These are phyloP conservation scores for Struthio camelus DNA, from an alignment of 2,113 vertebrate genomes.

Conservation along the genomic window DNA sequence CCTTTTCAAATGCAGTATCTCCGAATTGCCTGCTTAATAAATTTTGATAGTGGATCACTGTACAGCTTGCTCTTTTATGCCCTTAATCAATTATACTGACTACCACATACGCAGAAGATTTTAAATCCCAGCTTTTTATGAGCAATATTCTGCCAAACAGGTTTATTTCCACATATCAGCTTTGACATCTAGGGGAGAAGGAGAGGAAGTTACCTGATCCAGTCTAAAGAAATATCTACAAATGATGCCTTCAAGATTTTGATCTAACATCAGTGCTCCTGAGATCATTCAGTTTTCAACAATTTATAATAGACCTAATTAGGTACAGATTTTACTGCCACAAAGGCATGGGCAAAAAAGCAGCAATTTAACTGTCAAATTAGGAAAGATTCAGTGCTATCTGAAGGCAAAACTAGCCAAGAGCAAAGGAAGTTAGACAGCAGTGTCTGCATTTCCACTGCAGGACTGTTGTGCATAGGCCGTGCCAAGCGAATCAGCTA, in stretches of 20 bases:
- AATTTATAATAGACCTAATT: not conserved
- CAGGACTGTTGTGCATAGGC: not conserved
- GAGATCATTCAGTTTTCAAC: not conserved
- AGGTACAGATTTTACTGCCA: not conserved
- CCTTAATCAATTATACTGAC: not conserved
- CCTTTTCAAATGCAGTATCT: not conserved
- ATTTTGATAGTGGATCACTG: not conserved
- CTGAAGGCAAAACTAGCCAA: not conserved
- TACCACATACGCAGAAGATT: not conserved
- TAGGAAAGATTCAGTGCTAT: not conserved
- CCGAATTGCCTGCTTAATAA: not conserved
- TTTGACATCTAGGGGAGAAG: not conserved
- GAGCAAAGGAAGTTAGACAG: not conserved
- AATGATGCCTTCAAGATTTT: not conserved
- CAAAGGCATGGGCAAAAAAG: not conserved
- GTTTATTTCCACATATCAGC: not conserved
- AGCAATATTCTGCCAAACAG: not conserved
- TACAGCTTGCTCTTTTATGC: not conserved
- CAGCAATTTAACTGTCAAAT: not conserved
- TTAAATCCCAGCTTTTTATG: not conserved
- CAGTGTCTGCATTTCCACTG: not conserved
- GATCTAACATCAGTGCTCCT: not conserved
- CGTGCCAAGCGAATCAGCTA: not conserved
- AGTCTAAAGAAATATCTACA: not conserved
- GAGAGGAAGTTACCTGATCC: not conserved